Base-by-base conservation (phyloP, 2,113 vertebrate species). In the Gnathonemus longibarbis region DNA sequence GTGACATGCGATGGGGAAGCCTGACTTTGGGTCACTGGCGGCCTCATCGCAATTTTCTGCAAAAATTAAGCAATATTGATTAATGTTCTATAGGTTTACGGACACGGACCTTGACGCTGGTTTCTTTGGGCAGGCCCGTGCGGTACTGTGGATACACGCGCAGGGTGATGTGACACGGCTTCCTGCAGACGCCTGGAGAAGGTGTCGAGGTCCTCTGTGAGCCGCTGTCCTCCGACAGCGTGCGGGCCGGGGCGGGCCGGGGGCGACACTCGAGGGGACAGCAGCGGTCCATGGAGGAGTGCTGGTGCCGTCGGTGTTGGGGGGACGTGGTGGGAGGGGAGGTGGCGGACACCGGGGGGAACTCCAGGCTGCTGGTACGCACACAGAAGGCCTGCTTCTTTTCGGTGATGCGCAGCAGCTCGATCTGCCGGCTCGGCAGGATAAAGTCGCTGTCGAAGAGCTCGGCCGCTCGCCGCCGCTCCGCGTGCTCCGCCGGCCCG, bases 391-490 rank as follows among this genome's bases (percentile, higher is more conserved):
- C 97, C 92, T 97, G 97, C 2, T 97, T 94, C 95, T 98, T 98
- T 94, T 98, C 97, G 0, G 97, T 98, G 93, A 98, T 97, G 91
- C 96, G 96, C 92, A 98, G 91, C 88, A 98, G 95, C 93, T 98
- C 97, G 0, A 98, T 97, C 93, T 98, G 97, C 21, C 97, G 94
- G 93, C 97, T 98, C 58, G 97, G 97, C 83, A 97, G 96, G 90
- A 98, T 97, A 0, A 98, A 98, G 93, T 98, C 97, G 0, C 97
- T 97, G 94, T 98, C 97, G 0, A 97, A 97, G 90, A 97, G 94
- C 92, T 96, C 96, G 0, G 94, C 90, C 46, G 90, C 87, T 88
- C 90, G 90, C 3, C 93, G 39, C 90, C 94, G 90, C 92, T 91
- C 88, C 0, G 89, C 90, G 0, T 85, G 83, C 10, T 92, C 17